Conservation (phyloP, 2,113 vertebrate genomes). For the Thamnophis sirtalis region DNA sequence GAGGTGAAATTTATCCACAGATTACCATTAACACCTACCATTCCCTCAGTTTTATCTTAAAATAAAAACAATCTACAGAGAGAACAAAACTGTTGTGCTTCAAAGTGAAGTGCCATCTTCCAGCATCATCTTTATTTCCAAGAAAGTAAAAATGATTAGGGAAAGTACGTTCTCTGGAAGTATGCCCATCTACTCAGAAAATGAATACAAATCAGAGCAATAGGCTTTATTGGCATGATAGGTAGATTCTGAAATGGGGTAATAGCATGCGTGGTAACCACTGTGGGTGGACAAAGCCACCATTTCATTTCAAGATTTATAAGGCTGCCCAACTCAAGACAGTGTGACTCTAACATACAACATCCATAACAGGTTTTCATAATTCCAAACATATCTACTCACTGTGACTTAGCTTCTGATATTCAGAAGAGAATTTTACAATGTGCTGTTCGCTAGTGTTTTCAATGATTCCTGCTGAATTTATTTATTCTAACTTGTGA, state of each 20-base stretch:
- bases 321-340: not conserved
- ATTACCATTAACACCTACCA: not conserved
- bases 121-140: not conserved
- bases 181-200: not conserved
- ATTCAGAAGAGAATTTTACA: not conserved
- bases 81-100: not conserved
- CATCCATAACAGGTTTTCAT: not conserved
- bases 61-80: not conserved
- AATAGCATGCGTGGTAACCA: not conserved
- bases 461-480: not conserved
- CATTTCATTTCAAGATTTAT: not conserved
- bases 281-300: not conserved
- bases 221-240: not conserved
- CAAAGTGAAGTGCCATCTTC: not conserved
- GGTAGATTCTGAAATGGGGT: not conserved
- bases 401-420: not conserved
- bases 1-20: not conserved
- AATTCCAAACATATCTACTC: not conserved
- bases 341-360: not conserved
- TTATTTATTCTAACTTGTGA: not conserved
- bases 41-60: not conserved
- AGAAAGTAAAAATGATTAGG: not conserved
- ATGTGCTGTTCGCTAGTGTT: not conserved
- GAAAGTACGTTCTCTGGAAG: not conserved
- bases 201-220: not conserved